These are phyloP conservation scores for Leptatherina wallacei DNA, from an alignment of 2,797 vertebrate genomes.

Conservation along the genomic window DNA sequence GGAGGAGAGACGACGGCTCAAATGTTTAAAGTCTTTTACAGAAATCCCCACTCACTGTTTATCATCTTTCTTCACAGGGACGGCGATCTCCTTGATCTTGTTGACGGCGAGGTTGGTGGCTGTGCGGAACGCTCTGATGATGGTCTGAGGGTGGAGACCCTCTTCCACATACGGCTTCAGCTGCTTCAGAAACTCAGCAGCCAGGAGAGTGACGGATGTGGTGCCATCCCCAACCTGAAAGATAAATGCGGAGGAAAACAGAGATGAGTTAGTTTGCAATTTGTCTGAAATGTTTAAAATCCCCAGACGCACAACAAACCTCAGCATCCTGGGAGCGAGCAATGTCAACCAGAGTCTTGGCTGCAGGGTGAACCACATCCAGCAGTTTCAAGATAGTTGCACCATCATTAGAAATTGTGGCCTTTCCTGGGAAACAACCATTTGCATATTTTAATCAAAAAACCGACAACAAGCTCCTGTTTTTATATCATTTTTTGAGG, in stretches of 20 bases:
- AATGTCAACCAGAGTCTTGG: slow-evolving; percentile 96
- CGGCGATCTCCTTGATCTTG: slow-evolving; percentile 92
- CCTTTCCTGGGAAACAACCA: slow-evolving; percentile 86
- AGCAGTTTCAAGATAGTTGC: slow-evolving; percentile 97
- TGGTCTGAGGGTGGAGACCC: slow-evolving; percentile 96
- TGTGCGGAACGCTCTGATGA: slow-evolving; percentile 94
- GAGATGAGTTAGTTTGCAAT: background rate
- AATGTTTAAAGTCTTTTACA: background rate
- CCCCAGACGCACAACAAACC: slow-evolving; percentile 73
- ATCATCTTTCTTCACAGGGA: slow-evolving; percentile 92
- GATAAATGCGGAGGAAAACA: background rate
- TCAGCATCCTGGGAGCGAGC: slow-evolving; percentile 98
- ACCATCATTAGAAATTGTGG: slow-evolving; percentile 97
- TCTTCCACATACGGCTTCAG: slow-evolving; percentile 95
- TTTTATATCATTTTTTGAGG: fast-evolving
- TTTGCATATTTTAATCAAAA: fast-evolving
- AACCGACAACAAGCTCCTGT: background rate
- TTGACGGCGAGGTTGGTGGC: slow-evolving; percentile 91
- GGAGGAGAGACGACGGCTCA: background rate
- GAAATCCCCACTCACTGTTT: slow-evolving; percentile 85
- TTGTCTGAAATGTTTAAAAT: background rate
- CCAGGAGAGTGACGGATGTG: slow-evolving; percentile 94
- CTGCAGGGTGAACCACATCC: slow-evolving; percentile 96
- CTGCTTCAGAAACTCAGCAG: slow-evolving; percentile 96
- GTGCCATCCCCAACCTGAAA: slow-evolving; percentile 95